Evolutionary conservation across 2,888 invertebrate species (phyloP).

Genomic region (Scaptomyza reducta): DNA sequence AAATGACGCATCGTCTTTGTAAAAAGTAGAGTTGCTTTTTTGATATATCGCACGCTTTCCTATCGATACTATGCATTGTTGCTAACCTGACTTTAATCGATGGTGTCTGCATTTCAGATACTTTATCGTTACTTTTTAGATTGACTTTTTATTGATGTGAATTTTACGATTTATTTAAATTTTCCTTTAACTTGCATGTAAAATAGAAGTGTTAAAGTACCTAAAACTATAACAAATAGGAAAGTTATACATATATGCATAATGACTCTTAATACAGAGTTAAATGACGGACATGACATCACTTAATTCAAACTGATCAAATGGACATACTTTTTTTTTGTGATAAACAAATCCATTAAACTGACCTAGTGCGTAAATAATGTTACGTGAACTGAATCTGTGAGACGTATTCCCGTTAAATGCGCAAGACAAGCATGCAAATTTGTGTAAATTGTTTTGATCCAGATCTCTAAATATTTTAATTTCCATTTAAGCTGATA

Average conservation of each 20-base stretch:
- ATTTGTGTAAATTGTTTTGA: slow-evolving; percentile 32
- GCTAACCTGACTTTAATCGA: not conserved
- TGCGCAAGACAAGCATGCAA: slow-evolving; percentile 34
- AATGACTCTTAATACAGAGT: not conserved
- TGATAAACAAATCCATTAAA: slow-evolving; percentile 48
- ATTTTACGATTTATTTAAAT: not conserved
- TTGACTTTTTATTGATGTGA: not conserved
- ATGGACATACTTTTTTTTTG: slow-evolving; percentile 12
- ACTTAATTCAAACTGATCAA: slow-evolving; percentile 11
- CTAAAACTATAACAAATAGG: not conserved
- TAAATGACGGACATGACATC: slow-evolving; percentile 16
- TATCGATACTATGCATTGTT: slow-evolving; percentile 7
- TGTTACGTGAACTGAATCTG: slow-evolving; percentile 48
- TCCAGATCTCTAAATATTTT: slow-evolving; percentile 9
- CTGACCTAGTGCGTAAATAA: slow-evolving; percentile 12
- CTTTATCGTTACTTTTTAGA: slow-evolving; percentile 9
- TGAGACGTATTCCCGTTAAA: slow-evolving; percentile 39
- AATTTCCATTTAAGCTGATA: not conserved
- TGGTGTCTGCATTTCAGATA: not conserved
- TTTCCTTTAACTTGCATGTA: too few relatives aligned
- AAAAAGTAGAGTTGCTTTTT: slow-evolving; percentile 13
- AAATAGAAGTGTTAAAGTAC: too few relatives aligned
- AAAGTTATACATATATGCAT: not conserved
- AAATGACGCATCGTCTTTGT: slow-evolving; percentile 43
- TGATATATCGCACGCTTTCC: not conserved